Evolutionary conservation across 2,888 invertebrate species (phyloP), one percentile per base, ranked within the genome.

Genomic region (Lydus trimaculatus): DNA sequence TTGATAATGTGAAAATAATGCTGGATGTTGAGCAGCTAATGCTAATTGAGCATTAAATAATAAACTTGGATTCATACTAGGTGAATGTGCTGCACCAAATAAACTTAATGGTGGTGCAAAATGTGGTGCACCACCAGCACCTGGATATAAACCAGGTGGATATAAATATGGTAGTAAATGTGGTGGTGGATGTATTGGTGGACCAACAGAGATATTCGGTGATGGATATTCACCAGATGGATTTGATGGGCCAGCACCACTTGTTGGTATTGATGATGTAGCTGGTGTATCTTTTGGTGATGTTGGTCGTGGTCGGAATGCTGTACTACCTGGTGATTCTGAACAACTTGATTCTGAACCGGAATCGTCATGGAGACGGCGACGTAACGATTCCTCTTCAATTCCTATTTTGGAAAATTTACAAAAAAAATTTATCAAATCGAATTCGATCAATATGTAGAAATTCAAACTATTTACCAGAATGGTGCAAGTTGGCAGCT

Each of bases 131-230:
- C 88, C 89, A 3, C 87, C 87, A 58, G 88, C 86, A 62, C 92
- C 89, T 76, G 94, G 94, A 86, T 96, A 97, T 73, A 97, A 87
- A 36, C 95, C 95, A 62, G 92, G 94, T 58, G 94, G 95, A 85
- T 97, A 97, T 64, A 98, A 91, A 88, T 97, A 97, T 76, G 97
- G 97, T 82, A 97, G 88, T 82, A 94, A 88, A 85, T 92, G 93
- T 39, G 95, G 91, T 63, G 96, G 95, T 59, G 96, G 96, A 82
- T 97, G 97, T 60, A 96, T 93, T 59, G 96, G 96, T 52, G 97
- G 97, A 63, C 97, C 97, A 52, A 97, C 93, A 36, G 96, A 96
- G 72, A 97, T 96, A 87, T 97, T 97, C 23, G 97, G 97, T 73
- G 95, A 92, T 0, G 95, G 95, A 75, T 94, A 94, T 67, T 86